These are phyloP conservation scores for Cryptotis parvus DNA, from an alignment of 2,113 vertebrate species.

Conservation along the genomic window DNA sequence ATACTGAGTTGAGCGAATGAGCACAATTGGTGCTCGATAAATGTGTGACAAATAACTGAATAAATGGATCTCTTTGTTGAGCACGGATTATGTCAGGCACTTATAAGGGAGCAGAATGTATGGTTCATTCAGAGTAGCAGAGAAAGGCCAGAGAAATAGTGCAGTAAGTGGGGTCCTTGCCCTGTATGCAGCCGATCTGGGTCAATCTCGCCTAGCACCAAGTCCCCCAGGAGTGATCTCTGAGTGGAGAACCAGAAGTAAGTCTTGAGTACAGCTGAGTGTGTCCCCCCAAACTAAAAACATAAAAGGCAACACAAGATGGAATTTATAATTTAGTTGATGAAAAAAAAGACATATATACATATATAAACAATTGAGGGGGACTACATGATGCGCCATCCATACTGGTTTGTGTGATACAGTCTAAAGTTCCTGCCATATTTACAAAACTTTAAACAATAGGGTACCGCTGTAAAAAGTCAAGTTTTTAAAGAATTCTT, in stretches of 20 bases:
- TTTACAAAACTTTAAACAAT: constrained; percentile 17
- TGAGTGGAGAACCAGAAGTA: too few relatives aligned
- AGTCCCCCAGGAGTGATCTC: too few relatives aligned
- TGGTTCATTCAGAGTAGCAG: background rate
- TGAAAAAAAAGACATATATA: background rate
- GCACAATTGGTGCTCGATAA: background rate
- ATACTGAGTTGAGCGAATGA: background rate
- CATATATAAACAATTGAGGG: too few relatives aligned
- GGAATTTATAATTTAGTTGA: background rate
- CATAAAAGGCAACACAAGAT: background rate
- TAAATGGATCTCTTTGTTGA: background rate
- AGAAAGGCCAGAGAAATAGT: too few relatives aligned
- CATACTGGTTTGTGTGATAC: background rate
- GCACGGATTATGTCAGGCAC: background rate
- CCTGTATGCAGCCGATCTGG: too few relatives aligned
- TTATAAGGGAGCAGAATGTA: background rate
- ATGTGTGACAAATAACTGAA: background rate
- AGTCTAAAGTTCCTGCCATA: constrained; percentile 1
- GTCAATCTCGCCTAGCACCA: too few relatives aligned
- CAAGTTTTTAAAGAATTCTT: background rate
- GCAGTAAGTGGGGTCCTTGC: too few relatives aligned
- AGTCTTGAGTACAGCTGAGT: too few relatives aligned
- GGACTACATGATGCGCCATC: too few relatives aligned
- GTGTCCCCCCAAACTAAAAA: too few relatives aligned
- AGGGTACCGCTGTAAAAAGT: background rate